phyloP scores from a whole-genome alignment of 1,140 invertebrate species.

The Lasioglossum albipes region DNA sequence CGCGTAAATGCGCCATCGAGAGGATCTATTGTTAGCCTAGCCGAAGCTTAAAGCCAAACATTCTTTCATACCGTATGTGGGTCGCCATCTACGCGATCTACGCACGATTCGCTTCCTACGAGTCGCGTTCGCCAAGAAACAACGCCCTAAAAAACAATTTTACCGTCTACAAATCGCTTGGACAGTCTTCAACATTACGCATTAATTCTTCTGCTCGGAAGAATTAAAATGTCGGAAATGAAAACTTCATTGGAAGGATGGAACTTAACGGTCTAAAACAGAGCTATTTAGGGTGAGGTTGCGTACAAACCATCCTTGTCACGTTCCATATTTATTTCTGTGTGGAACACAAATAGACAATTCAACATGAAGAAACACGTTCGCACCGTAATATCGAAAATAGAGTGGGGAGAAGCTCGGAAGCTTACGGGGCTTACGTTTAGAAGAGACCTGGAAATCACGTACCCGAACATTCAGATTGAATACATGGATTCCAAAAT shows the following conservation, averaged over 20 bases:
- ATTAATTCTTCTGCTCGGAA: too few relatives aligned
- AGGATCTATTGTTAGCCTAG: slow-evolving; percentile 68
- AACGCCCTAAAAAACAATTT: background rate
- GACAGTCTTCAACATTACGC: too few relatives aligned
- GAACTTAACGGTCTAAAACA: background rate
- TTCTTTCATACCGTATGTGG: slow-evolving; percentile 66
- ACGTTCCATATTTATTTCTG: slow-evolving; percentile 3
- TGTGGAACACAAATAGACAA: slow-evolving; percentile 1
- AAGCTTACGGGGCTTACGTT: background rate
- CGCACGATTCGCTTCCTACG: background rate
- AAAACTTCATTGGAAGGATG: background rate
- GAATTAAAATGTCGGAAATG: too few relatives aligned
- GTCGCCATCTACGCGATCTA: slow-evolving; percentile 50
- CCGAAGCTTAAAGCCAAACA: slow-evolving; percentile 65
- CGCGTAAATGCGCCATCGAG: slow-evolving; percentile 50
- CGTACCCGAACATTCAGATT: background rate
- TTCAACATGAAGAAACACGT: background rate
- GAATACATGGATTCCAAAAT: background rate
- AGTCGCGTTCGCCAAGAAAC: background rate
- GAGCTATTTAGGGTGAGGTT: background rate
- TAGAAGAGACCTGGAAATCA: background rate
- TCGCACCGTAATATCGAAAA: background rate
- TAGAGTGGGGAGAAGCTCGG: background rate
- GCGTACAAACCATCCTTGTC: background rate
- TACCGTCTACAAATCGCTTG: too few relatives aligned